Base-by-base conservation (phyloP, 2,888 invertebrate species). In the Melanchra persicariae region DNA sequence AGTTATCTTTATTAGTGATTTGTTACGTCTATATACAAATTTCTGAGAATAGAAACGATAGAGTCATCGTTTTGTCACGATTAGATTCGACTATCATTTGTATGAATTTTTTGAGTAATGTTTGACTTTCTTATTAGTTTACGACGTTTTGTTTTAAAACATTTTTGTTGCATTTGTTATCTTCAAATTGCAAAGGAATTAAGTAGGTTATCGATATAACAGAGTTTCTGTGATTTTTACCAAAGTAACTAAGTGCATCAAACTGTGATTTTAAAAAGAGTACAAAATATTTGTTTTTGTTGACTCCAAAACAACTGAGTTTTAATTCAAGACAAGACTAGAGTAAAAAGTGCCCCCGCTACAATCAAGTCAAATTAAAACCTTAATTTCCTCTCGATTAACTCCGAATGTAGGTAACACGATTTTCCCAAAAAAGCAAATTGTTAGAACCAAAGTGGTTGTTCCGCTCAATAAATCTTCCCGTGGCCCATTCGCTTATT, bases 401-500 rank as follows among this genome's bases (percentile, higher is more conserved):
- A 58, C 62, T 51, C 57, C 45, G 30, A 80, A 80, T 43, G 59
- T 66, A 79, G 34, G 62, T 66, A 69, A 65, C 54, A 67, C 49
- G 64, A 75, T 79, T 82, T 30, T 69, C 54, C 65, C 66, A 79
- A 67, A 82, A 82, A 83, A 81, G 70, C 64, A 64, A 81, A 77
- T 70, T 79, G 68, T 81, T 65, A 73, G 54, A 70, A 70, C 62
- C 76, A 71, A 81, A 83, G 77, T 77, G 76, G 79, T 66, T 81
- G 76, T 82, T 76, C 71, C 65, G 64, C 49, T 43, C 70, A 81
- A 84, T 84, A 84, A 83, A 84, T 85, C 83, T 75, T 77, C 62
- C 9, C 37, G 61, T 30, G 55, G 67, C 71, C 75, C 81, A 72
- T 80, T 85, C 83, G 68, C 84, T 87, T 85, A 87, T 87, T 85